Base-by-base conservation (phyloP, 2,797 vertebrate species). In the Chaenodraco wilsoni region DNA sequence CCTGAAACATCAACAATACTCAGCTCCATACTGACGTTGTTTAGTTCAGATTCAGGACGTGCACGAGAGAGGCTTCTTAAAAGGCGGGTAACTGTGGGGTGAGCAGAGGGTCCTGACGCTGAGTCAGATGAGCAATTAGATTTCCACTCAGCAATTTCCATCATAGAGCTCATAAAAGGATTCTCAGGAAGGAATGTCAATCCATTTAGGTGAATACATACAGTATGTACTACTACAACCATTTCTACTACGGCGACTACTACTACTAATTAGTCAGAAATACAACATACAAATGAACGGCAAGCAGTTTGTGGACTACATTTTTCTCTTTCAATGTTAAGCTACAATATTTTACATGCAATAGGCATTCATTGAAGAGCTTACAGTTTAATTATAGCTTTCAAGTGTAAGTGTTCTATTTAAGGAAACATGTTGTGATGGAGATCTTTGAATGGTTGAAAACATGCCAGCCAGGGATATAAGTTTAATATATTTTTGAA, bases 391-490 rank as follows among this genome's bases (percentile, higher is more conserved):
- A n/a, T 9, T 23, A 37, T 14, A 62, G 31, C 17, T 43, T 17
- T 65, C 44, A 15, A 13, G 7, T 41, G 13, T 56, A 70, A 19
- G 27, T 15, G 19, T 57, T 63, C 51, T 45, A 54, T 15, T 69
- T 14, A 40, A 19, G 10, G 45, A 16, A 37, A 12, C 13, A 15
- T 49, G 41, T 33, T 40, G 31, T 62, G 27, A 63, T n/a, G 50
- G 21, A 63, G 9, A 31, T 46, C 5, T 40, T 27, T n/a, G 19
- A 65, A 60, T n/a, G n/a, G 33, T n/a, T 41, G 2, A 51, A 78
- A 69, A 63, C 69, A 83, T 72, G 66, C 55, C 15, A 44, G 33
- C 55, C 15, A 44, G 33, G 54, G 75, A 86, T 40, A 66, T 78
- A 66, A 69, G 68, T 57, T 49, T 50, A 60, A 69, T 58, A 73